Conservation (phyloP, 1,140 invertebrate genomes). For the Drosophila micromelanica region DNA sequence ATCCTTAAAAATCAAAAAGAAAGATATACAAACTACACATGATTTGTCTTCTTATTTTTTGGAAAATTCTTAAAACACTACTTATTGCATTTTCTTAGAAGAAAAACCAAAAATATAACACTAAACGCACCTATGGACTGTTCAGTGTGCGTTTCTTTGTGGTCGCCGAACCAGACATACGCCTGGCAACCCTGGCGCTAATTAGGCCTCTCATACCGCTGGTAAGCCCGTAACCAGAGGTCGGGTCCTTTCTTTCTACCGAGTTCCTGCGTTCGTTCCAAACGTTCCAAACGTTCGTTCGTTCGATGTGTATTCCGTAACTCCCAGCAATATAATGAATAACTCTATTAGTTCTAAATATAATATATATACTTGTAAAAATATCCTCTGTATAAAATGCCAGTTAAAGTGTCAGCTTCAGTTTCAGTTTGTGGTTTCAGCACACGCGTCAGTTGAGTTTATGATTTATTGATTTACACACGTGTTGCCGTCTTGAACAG, state of each 20-base stretch:
- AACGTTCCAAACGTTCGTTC: slow-evolving; percentile 35
- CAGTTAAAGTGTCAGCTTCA: slow-evolving; percentile 53
- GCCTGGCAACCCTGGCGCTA: slow-evolving; percentile 76
- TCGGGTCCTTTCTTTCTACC: slow-evolving; percentile 33
- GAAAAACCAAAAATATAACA: slow-evolving; percentile 67
- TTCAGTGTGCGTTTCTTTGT: slow-evolving; percentile 83
- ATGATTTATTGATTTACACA: slow-evolving; percentile 44
- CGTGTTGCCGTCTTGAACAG: slow-evolving; percentile 53
- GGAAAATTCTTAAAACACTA: slow-evolving; percentile 34
- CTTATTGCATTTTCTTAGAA: slow-evolving; percentile 76
- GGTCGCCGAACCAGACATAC: slow-evolving; percentile 79
- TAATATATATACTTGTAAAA: slow-evolving; percentile 8
- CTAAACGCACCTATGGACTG: slow-evolving; percentile 73
- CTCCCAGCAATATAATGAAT: slow-evolving; percentile 46
- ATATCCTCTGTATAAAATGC: slow-evolving; percentile 65
- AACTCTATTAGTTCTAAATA: slow-evolving; percentile 4
- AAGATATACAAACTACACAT: slow-evolving; percentile 24
- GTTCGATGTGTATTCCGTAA: slow-evolving; percentile 57
- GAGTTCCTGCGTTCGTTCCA: slow-evolving; percentile 44
- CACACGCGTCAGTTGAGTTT: slow-evolving; percentile 51
- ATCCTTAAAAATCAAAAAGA: slow-evolving; percentile 7
- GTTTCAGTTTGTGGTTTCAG: slow-evolving; percentile 49
- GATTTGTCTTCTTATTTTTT: slow-evolving; percentile 8
- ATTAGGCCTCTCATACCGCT: slow-evolving; percentile 81
- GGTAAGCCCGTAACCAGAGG: slow-evolving; percentile 72